Base-by-base conservation (phyloP, 2,888 invertebrate species). In the Acleris literana region DNA sequence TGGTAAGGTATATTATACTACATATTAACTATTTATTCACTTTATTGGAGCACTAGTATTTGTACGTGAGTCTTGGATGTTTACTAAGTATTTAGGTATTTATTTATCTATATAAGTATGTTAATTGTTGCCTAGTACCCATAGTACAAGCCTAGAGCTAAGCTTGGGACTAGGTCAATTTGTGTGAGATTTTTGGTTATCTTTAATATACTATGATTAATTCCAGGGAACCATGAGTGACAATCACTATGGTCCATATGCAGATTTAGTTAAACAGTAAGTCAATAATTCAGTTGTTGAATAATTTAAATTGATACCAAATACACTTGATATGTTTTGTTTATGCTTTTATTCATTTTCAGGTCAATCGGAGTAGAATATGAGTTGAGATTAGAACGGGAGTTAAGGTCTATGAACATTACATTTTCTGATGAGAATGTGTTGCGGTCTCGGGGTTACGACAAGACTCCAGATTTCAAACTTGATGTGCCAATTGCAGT, bases 381-480 rank as follows among this genome's bases (percentile, higher is more conserved):
- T 88, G 98, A 98, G 89, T 85, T 95, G 51, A 94, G 95, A 80
- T 86, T 97, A 63, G 94, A 95, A 80, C 91, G 94, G 76, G 94
- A 94, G 79, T 87, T 96, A 54, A 79, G 85, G 70, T 70, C 86
- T 33, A 82, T 91, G 83, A 90, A 92, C 67, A 92, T 92, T 13
- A 86, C 91, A 70, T 92, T 89, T 79, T 88, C 88, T 77, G 96
- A 96, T 84, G 98, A 99, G 88, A 95, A 95, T 69, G 94, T 97
- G 73, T 93, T 99, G 57, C 88, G 98, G 72, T 93, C 94, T 53
- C 93, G 95, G 79, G 98, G 98, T 0, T 99, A 97, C 86, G 98
- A 99, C 84, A 99, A 98, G 89, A 99, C 99, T 1, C 99, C 99
- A 0, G 99, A 99, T 85, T 94, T 98, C 54, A 98, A 97, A 87